A percentile compares a stretch with the other conserved stretches of the same genome.
phyloP scores from a whole-genome alignment of 2,797 vertebrate genomes.

The Poecilia velifera region DNA sequence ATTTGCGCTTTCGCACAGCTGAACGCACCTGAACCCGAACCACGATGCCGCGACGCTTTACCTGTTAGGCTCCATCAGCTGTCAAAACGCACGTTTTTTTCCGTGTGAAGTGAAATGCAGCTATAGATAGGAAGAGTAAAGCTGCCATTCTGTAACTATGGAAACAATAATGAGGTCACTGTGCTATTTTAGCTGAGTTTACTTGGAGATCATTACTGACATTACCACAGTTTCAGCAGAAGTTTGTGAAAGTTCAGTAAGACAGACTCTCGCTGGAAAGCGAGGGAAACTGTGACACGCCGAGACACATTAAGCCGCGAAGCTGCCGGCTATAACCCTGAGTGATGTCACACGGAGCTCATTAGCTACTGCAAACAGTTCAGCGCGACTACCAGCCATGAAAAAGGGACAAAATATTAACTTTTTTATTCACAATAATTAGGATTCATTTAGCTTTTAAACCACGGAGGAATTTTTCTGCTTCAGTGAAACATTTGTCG shows the following conservation, averaged over 20 bases:
- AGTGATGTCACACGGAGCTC: constrained; percentile 62
- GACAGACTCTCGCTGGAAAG: constrained; percentile 43
- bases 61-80: constrained; percentile 41
- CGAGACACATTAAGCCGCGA: constrained; percentile 44
- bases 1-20: constrained; percentile 18
- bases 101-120: constrained; percentile 49
- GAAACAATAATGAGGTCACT: constrained; percentile 77
- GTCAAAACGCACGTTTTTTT: constrained; percentile 46
- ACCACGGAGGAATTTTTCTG: constrained; percentile 25
- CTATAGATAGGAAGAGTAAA: constrained; percentile 66
- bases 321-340: constrained; percentile 55
- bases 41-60: constrained; percentile 35
- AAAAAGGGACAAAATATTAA: constrained; percentile 37
- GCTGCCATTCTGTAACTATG: constrained; percentile 73
- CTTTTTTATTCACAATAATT: constrained; percentile 45
- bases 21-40: constrained; percentile 29
- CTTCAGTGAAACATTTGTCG: constrained; percentile 38
- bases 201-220: constrained; percentile 72
- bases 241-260: constrained; percentile 69
- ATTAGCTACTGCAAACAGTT: constrained; percentile 63
- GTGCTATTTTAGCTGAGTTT: constrained; percentile 74
- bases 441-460: constrained; percentile 62
- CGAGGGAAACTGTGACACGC: constrained; percentile 50
- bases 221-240: constrained; percentile 59
- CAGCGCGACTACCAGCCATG: constrained; percentile 41